Evolutionary conservation across 1,140 invertebrate genomes (phyloP), one percentile per base, ranked within the genome.

Genomic region (Papilio dardanus): DNA sequence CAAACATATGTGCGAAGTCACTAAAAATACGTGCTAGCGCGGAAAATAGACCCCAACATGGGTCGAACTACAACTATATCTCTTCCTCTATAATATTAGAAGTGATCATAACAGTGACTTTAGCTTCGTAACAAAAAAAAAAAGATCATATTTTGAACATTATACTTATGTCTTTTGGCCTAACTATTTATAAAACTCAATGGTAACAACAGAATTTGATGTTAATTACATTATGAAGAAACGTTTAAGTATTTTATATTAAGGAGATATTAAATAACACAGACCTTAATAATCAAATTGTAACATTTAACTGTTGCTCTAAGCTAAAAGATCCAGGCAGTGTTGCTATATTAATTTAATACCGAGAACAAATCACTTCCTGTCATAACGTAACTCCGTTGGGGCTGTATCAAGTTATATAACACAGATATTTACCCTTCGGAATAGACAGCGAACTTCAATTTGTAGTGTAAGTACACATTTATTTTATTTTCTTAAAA

Each of bases 321-420:
- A n/a, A 65, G 75, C 78, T 74, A 76, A 77, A 80, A 80, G 79
- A 24, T 24, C 10, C 8, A 8, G 21, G 50, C 50, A 54, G 24
- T 24, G 21, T 54, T 54, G 50, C 24, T 54, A 24, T 19, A 54
- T 54, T 54, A 54, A 8, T 28, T 54, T 54, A 54, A 54, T 54
- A 24, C 50, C 50, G 19, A 54, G 50, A 54, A 81, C 76, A 78
- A 78, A 81, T 83, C 83, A 81, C 81, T 84, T 84, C 81, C 79
- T 76, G 79, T 79, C 81, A 79, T 79, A 79, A 78, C 76, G 68
- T 69, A 62, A 28, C 71, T 73, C 75, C 79, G 82, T 74, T 82
- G 79, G 79, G 81, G 79, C 74, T 76, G 31, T 58, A 76, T 35
- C 33, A 75, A 74, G 73, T 35, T 74, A 75, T 68, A 62, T 10